These are phyloP conservation scores for Epirrhoe alternata DNA, from an alignment of 2,888 invertebrate genomes.

Conservation along the genomic window DNA sequence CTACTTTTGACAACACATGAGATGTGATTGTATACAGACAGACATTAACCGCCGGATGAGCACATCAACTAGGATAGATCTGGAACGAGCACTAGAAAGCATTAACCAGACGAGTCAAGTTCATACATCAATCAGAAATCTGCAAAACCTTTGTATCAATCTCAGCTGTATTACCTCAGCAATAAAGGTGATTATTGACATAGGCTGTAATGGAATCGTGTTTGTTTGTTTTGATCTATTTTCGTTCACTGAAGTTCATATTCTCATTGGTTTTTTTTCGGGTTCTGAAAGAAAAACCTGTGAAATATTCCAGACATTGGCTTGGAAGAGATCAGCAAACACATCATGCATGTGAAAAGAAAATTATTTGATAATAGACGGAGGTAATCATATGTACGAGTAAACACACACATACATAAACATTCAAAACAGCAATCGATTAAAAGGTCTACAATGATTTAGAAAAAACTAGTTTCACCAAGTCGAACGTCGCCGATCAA, in stretches of 20 bases:
- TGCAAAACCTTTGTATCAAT: constrained; percentile 15
- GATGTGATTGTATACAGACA: constrained; percentile 13
- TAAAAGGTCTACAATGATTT: too few relatives aligned
- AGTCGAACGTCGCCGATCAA: too few relatives aligned
- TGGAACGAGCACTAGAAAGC: constrained; percentile 25
- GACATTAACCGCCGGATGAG: constrained; percentile 15
- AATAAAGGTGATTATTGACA: constrained; percentile 18
- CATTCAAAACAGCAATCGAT: too few relatives aligned
- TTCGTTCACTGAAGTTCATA: constrained; percentile 26
- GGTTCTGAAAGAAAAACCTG: not conserved
- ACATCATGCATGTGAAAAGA: too few relatives aligned
- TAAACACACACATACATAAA: too few relatives aligned
- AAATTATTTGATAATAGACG: too few relatives aligned
- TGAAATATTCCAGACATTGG: too few relatives aligned
- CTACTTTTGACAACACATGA: constrained; percentile 2
- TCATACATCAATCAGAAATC: constrained; percentile 28
- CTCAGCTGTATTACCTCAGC: constrained; percentile 12
- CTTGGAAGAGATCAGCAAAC: too few relatives aligned
- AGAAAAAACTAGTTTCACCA: too few relatives aligned
- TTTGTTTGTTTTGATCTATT: constrained; percentile 40
- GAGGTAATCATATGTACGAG: too few relatives aligned
- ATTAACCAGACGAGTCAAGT: constrained; percentile 38
- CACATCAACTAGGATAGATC: constrained; percentile 13
- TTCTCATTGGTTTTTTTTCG: constrained; percentile 1
- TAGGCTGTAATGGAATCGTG: constrained; percentile 20